Evolutionary conservation across 1,140 invertebrate species (phyloP).

Genomic region (Drosophila ironensis): DNA sequence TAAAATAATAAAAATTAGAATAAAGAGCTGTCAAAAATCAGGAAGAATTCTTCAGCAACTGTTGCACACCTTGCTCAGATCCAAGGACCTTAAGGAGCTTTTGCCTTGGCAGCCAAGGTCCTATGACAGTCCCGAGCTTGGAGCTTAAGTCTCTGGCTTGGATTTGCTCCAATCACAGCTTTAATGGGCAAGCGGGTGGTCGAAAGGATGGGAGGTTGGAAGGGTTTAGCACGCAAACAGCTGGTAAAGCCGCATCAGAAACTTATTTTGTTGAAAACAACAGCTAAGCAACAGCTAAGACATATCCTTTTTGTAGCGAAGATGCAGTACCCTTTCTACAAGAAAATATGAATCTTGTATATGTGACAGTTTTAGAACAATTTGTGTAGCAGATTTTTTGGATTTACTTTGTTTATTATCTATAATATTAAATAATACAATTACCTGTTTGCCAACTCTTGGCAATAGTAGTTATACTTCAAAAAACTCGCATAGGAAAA

Average conservation of each 20-base stretch:
- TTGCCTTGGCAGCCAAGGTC: conserved; percentile 38
- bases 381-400: too few species aligned
- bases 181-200: background rate
- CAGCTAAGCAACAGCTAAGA: background rate
- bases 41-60: conserved; percentile 17
- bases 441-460: too few species aligned
- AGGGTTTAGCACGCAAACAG: conserved; percentile 28
- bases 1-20: conserved; percentile 8
- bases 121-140: conserved; percentile 34
- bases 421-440: too few species aligned
- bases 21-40: background rate
- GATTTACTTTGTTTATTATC: too few species aligned
- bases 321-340: background rate
- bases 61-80: conserved; percentile 27
- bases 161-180: background rate
- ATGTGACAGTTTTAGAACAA: too few species aligned
- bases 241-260: conserved; percentile 26
- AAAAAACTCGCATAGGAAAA: background rate
- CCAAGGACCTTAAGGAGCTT: background rate
- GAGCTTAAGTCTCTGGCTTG: too few species aligned
- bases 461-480: background rate
- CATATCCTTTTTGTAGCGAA: background rate
- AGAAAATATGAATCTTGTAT: too few species aligned
- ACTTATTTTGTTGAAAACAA: conserved; percentile 33
- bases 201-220: background rate